A percentile compares a stretch with the other conserved stretches of the same genome.
These are phyloP conservation scores for Harpagifer antarcticus DNA, from an alignment of 2,797 vertebrate genomes.

Conservation along the genomic window DNA sequence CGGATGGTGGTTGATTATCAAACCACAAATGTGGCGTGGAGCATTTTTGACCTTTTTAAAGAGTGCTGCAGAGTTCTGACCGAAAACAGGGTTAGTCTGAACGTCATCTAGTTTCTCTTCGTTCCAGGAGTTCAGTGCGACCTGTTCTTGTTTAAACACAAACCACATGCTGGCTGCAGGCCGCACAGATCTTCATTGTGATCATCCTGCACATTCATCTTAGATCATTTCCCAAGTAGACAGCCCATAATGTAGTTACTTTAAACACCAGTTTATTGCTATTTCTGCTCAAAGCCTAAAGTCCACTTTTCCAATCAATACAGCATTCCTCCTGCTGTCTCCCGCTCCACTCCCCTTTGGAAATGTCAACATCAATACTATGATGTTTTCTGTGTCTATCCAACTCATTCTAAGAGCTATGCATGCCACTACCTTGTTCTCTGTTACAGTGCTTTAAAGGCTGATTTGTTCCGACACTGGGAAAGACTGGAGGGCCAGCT, in stretches of 20 bases:
- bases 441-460: constrained; percentile 37
- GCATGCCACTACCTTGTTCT: constrained; percentile 48
- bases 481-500: constrained; percentile 61
- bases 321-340: constrained; percentile 66
- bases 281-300: constrained; percentile 69
- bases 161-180: constrained; percentile 28
- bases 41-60: constrained; percentile 27
- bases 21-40: neutral
- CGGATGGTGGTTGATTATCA: constrained; percentile 12
- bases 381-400: constrained; percentile 64
- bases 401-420: constrained; percentile 61
- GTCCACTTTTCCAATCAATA: constrained; percentile 74
- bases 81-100: constrained; percentile 21
- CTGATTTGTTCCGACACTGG: constrained; percentile 17
- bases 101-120: constrained; percentile 48
- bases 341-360: constrained; percentile 60
- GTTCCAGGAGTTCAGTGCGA: constrained; percentile 38
- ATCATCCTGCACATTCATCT: constrained; percentile 15
- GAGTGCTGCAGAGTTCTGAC: constrained; percentile 7
- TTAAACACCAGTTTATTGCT: constrained; percentile 45
- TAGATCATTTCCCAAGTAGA: constrained; percentile 37
- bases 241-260: constrained; percentile 26
- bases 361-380: constrained; percentile 75
- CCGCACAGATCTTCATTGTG: constrained; percentile 8
- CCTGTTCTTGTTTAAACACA: constrained; percentile 46